Percentiles rank a stretch among this genome's conserved stretches.
Evolutionary conservation across 2,888 invertebrate genomes (phyloP).

Genomic region (Parnassius apollo): DNA sequence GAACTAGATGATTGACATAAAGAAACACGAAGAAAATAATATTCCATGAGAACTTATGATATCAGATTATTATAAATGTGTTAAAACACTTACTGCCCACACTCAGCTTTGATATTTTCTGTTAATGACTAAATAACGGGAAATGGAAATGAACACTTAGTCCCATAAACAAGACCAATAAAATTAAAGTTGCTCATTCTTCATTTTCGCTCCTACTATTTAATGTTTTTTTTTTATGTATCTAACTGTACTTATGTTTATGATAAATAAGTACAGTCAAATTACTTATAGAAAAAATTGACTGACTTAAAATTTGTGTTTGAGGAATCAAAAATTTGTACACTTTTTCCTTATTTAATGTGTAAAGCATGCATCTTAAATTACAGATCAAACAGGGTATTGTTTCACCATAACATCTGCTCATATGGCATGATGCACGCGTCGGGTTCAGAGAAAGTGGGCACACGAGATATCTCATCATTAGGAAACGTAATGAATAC

Average conservation of each 20-base stretch:
- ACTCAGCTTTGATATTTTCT: slow-evolving; percentile 16
- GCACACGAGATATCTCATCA: slow-evolving; percentile 45
- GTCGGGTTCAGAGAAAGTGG: slow-evolving; percentile 48
- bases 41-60: slow-evolving; percentile 11
- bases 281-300: too few relatives aligned
- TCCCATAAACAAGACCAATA: too few relatives aligned
- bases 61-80: slow-evolving; percentile 12
- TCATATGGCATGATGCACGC: slow-evolving; percentile 48
- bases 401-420: slow-evolving; percentile 40
- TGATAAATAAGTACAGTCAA: too few relatives aligned
- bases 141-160: slow-evolving; percentile 6
- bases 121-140: slow-evolving; percentile 16
- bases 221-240: too few relatives aligned
- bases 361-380: slow-evolving; percentile 39
- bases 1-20: slow-evolving; percentile 25
- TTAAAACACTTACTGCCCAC: slow-evolving; percentile 7
- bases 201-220: too few relatives aligned
- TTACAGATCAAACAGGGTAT: slow-evolving; percentile 44
- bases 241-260: too few relatives aligned
- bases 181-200: too few relatives aligned
- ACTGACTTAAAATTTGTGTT: too few relatives aligned
- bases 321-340: background rate
- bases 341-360: slow-evolving; percentile 19
- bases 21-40: slow-evolving; percentile 15
- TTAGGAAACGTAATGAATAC: slow-evolving; percentile 44